These are phyloP conservation scores for Ianthella basta DNA, from an alignment of 37 sponge, comb jelly and placozoan genomes.

Conservation along the genomic window DNA sequence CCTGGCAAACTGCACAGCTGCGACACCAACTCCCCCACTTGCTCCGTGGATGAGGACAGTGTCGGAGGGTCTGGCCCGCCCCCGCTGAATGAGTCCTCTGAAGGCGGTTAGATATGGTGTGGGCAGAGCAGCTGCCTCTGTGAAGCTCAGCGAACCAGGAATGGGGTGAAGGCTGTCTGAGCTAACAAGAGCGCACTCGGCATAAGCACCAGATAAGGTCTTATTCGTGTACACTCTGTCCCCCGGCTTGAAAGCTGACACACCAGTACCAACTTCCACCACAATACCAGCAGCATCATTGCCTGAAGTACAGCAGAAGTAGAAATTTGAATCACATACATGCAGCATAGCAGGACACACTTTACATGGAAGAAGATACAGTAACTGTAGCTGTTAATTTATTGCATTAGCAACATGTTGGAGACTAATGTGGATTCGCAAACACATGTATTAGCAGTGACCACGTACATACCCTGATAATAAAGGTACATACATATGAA, in stretches of 20 bases:
- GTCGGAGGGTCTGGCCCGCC: constrained; percentile 56
- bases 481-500: no score
- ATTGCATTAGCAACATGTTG: no score
- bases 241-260: constrained; percentile 72
- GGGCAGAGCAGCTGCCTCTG: constrained; percentile 75
- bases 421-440: no score
- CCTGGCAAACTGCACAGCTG: constrained; percentile 79
- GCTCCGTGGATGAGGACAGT: constrained; percentile 88
- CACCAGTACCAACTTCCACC: constrained; percentile 65
- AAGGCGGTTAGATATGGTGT: constrained; percentile 85
- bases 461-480: no score
- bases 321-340: no score
- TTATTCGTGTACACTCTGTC: constrained; percentile 68
- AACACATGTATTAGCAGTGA: no score
- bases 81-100: constrained; percentile 60
- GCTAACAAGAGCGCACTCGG: constrained; percentile 51
- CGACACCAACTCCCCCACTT: constrained; percentile 92
- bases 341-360: no score
- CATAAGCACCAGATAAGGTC: constrained; percentile 65
- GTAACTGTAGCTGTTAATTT: no score
- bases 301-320: constrained; percentile 9
- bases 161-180: constrained; percentile 44
- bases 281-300: constrained; percentile 82
- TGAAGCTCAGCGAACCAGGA: constrained; percentile 55
- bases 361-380: no score